Conservation (phyloP, 2,888 invertebrate genomes). For the Agrochola lychnidis region DNA sequence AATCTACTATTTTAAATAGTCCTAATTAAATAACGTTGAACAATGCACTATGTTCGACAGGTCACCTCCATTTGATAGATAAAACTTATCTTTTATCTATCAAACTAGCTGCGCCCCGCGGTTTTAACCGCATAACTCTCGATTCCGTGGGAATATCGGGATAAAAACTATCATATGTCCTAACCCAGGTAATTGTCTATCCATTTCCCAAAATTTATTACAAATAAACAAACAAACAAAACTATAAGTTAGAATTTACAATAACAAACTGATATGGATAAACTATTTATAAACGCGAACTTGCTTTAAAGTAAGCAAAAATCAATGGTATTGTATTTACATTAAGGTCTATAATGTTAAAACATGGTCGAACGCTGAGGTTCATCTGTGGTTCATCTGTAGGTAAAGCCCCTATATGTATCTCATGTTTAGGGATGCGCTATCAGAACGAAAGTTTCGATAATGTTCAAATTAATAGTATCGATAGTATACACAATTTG, state of each 20-base stretch:
- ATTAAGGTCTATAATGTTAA: neutral
- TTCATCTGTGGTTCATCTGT: conserved; percentile 3
- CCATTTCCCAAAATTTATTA: too few relatives aligned
- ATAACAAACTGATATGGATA: neutral
- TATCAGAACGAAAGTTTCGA: conserved; percentile 10
- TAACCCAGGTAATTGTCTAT: too few relatives aligned
- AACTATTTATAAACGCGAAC: neutral
- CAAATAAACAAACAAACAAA: too few relatives aligned
- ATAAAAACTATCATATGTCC: too few relatives aligned
- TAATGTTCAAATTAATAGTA: neutral
- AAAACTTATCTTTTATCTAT: too few relatives aligned
- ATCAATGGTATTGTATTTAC: neutral
- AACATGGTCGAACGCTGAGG: neutral
- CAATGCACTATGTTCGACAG: too few relatives aligned
- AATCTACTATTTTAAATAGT: too few relatives aligned
- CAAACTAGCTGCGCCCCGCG: too few relatives aligned
- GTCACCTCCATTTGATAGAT: neutral
- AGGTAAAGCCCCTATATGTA: conserved; percentile 2
- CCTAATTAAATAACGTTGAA: too few relatives aligned
- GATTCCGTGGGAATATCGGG: too few relatives aligned
- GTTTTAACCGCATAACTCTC: too few relatives aligned
- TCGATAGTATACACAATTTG: neutral
- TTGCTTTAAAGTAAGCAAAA: neutral
- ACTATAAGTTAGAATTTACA: too few relatives aligned
- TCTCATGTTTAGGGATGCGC: conserved; percentile 10